Evolutionary conservation across 2,797 vertebrate species (phyloP).

Genomic region (Lepilemur ruficaudatus): DNA sequence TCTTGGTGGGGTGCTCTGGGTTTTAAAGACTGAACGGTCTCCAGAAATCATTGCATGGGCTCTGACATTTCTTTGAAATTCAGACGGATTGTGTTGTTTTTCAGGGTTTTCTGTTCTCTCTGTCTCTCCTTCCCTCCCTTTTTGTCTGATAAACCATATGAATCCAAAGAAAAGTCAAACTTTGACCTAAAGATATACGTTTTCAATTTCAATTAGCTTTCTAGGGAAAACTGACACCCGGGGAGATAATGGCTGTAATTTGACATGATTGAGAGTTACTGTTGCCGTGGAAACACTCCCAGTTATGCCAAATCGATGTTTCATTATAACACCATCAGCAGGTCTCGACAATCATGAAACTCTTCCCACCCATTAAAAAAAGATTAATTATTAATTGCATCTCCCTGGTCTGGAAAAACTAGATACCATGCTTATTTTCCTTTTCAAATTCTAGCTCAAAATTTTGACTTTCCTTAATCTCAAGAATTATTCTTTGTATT

Average conservation of each 20-base stretch:
- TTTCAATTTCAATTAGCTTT: conserved; percentile 66
- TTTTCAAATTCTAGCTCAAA: conserved; percentile 43
- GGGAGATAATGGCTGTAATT: conserved; percentile 50
- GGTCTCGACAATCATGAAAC: conserved; percentile 29
- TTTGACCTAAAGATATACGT: conserved; percentile 30
- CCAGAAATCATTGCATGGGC: too few relatives aligned
- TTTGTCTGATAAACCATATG: conserved; percentile 4
- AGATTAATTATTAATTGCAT: conserved; percentile 59
- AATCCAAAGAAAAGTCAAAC: conserved; percentile 58
- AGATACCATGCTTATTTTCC: not conserved
- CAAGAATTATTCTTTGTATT: not conserved
- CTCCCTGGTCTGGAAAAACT: conserved; percentile 5
- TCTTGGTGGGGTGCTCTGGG: not conserved
- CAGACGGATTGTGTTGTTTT: not conserved
- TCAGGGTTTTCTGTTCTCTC: not conserved
- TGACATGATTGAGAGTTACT: conserved; percentile 32
- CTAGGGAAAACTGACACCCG: conserved; percentile 41
- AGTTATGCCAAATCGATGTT: conserved; percentile 20
- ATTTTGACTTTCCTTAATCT: conserved; percentile 4
- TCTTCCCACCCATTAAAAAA: conserved; percentile 62
- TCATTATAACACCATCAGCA: conserved; percentile 54
- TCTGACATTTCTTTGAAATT: not conserved
- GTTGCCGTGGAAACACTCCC: not conserved
- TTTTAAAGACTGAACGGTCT: not conserved
- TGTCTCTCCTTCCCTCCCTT: not conserved